These are phyloP conservation scores for Girardinichthys multiradiatus DNA, from an alignment of 2,113 vertebrate genomes.

Conservation along the genomic window DNA sequence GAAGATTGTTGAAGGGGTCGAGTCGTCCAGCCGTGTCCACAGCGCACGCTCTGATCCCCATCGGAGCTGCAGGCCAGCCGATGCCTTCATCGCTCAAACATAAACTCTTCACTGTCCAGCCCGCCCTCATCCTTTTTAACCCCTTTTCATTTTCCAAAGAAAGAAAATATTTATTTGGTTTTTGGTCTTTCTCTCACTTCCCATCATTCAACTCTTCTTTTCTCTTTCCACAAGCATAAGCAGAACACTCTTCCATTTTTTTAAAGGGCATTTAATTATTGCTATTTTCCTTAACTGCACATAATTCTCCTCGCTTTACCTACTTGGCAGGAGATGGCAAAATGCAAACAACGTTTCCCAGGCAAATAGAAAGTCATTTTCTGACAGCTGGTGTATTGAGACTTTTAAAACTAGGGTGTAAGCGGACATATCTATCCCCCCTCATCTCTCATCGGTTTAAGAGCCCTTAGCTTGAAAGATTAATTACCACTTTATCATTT, in stretches of 20 bases:
- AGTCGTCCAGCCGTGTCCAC: slow-evolving; percentile 69
- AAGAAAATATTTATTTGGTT: slow-evolving; percentile 80
- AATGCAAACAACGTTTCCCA: slow-evolving; percentile 65
- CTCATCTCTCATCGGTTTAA: slow-evolving; percentile 51
- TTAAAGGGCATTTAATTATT: slow-evolving; percentile 73
- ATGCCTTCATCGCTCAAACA: slow-evolving; percentile 77
- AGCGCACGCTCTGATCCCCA: slow-evolving; percentile 50
- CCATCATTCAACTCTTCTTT: slow-evolving; percentile 41
- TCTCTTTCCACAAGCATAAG: slow-evolving; percentile 57
- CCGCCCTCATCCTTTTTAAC: slow-evolving; percentile 43
- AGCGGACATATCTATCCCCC: slow-evolving; percentile 59
- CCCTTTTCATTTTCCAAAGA: slow-evolving; percentile 73
- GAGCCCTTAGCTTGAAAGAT: slow-evolving; percentile 61
- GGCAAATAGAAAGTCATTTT: slow-evolving; percentile 62
- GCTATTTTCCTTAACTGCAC: slow-evolving; percentile 75
- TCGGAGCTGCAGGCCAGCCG: slow-evolving; percentile 70
- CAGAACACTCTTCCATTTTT: slow-evolving; percentile 64
- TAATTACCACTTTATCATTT: slow-evolving; percentile 70
- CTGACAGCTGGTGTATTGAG: slow-evolving; percentile 39
- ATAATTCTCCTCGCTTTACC: slow-evolving; percentile 70
- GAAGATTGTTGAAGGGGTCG: slow-evolving; percentile 69
- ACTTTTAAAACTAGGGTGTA: slow-evolving; percentile 72
- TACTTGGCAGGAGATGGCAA: slow-evolving; percentile 64
- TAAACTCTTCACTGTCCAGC: slow-evolving; percentile 70
- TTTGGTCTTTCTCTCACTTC: slow-evolving; percentile 56